Evolutionary conservation across 1,140 invertebrate species (phyloP).

Genomic region (Caenorhabditis remanei): DNA sequence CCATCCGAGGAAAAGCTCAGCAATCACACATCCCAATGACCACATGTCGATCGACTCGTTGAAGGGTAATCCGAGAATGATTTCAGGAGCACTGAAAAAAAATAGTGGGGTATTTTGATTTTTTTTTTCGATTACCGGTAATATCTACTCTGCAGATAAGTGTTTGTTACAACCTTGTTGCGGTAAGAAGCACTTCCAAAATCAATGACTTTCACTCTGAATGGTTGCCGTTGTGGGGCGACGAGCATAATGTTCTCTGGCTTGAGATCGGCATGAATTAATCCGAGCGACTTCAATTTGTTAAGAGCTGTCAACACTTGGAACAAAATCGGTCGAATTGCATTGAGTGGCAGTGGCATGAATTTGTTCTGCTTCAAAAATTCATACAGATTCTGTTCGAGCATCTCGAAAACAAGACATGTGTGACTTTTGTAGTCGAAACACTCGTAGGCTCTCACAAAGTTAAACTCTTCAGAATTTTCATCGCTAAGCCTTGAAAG

Average conservation of each 20-base stretch:
- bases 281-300: slow-evolving; percentile 96
- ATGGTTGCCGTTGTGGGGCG: slow-evolving; percentile 95
- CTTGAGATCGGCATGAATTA: slow-evolving; percentile 99
- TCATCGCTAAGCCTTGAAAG: slow-evolving; percentile 95
- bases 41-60: slow-evolving; percentile 99
- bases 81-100: slow-evolving; percentile 91
- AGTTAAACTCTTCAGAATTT: slow-evolving; percentile 98
- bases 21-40: slow-evolving; percentile 99
- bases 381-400: slow-evolving; percentile 99
- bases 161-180: slow-evolving; percentile 98
- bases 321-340: slow-evolving; percentile 97
- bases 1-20: slow-evolving; percentile 98
- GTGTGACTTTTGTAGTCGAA: slow-evolving; percentile 99
- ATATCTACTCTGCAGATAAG: slow-evolving; percentile 97
- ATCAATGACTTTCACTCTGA: slow-evolving; percentile 86
- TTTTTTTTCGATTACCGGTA: slow-evolving; percentile 82
- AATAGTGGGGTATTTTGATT: too few species aligned
- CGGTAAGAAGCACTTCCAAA: slow-evolving; percentile 99
- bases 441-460: slow-evolving; percentile 98
- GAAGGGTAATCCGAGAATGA: slow-evolving; percentile 96
- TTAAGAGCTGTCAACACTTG: slow-evolving; percentile 98
- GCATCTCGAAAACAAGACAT: slow-evolving; percentile 99
- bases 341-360: slow-evolving; percentile 88
- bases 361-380: slow-evolving; percentile 99
- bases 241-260: slow-evolving; percentile 99